phyloP scores from a whole-genome alignment of 2,888 invertebrate species.

The Acronicta leporina region DNA sequence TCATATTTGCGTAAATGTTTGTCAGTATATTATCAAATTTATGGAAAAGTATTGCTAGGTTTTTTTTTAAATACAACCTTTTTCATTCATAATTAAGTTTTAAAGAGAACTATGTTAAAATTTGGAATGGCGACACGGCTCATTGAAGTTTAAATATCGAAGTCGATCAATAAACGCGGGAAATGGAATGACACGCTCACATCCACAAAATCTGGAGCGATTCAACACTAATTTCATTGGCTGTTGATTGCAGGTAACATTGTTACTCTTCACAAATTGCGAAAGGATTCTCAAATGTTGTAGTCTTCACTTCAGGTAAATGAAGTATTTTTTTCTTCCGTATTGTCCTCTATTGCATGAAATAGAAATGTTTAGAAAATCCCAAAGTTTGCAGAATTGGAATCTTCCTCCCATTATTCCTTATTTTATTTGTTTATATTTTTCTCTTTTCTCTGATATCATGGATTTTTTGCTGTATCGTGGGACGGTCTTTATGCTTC shows the following conservation, averaged over 20 bases:
- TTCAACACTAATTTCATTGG: not conserved
- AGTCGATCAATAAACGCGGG: not conserved
- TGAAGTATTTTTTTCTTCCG: not conserved
- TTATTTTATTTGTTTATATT: not conserved
- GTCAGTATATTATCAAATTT: too few species aligned
- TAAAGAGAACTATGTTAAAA: too few species aligned
- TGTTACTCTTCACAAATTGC: not conserved
- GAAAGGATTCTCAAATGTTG: not conserved
- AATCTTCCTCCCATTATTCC: not conserved
- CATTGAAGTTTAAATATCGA: not conserved
- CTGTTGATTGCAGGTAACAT: not conserved
- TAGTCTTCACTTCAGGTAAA: not conserved
- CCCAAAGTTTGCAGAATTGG: slow-evolving; percentile 1
- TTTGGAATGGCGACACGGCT: too few species aligned
- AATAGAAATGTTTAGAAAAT: not conserved
- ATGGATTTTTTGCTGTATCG: not conserved
- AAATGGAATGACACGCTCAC: not conserved
- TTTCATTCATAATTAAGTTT: too few species aligned
- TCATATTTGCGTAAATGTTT: too few species aligned
- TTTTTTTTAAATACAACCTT: too few species aligned
- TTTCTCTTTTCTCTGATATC: not conserved
- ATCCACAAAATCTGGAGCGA: not conserved
- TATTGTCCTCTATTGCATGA: not conserved
- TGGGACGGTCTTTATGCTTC: not conserved
- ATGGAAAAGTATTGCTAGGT: too few species aligned